Conservation (phyloP, 2,888 invertebrate genomes). For the Troglohyphantes excavatus region DNA sequence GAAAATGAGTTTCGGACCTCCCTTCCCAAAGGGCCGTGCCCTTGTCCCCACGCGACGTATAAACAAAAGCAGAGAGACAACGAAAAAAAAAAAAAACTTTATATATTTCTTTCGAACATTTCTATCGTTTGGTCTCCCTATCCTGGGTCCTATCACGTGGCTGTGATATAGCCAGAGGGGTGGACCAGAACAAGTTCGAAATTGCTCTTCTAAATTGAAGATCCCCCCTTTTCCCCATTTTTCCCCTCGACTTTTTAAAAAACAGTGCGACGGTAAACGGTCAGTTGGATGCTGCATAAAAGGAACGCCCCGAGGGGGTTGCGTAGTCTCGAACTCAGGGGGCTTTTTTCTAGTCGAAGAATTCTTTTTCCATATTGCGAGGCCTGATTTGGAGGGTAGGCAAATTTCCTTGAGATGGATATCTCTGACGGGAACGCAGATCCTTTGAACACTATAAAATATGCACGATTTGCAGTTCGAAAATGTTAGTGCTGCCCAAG, state of each 20-base stretch:
- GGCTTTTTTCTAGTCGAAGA: neutral
- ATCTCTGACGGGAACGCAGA: no score
- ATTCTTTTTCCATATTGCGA: slow-evolving; percentile 16
- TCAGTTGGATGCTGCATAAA: slow-evolving; percentile 26
- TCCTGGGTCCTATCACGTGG: neutral
- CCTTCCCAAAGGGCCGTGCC: slow-evolving; percentile 6
- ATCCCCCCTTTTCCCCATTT: slow-evolving; percentile 8
- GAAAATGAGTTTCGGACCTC: slow-evolving; percentile 30
- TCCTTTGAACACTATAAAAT: no score
- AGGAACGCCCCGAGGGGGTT: slow-evolving; percentile 8
- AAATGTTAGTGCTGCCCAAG: no score
- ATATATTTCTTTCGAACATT: neutral
- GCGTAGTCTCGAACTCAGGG: neutral
- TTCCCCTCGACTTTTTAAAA: slow-evolving; percentile 20
- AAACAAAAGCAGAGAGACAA: slow-evolving; percentile 36
- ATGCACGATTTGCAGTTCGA: no score
- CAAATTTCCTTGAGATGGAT: no score
- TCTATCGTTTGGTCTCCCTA: slow-evolving; percentile 7
- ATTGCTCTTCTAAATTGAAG: slow-evolving; percentile 66
- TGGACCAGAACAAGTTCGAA: slow-evolving; percentile 59
- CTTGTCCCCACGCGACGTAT: neutral
- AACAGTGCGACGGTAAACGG: slow-evolving; percentile 26
- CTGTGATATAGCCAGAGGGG: slow-evolving; percentile 41
- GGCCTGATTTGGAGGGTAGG: neutral
- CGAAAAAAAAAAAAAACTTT: slow-evolving; percentile 15